Base-by-base conservation (phyloP, 2,797 vertebrate species). In the Myripristis murdjan region DNA sequence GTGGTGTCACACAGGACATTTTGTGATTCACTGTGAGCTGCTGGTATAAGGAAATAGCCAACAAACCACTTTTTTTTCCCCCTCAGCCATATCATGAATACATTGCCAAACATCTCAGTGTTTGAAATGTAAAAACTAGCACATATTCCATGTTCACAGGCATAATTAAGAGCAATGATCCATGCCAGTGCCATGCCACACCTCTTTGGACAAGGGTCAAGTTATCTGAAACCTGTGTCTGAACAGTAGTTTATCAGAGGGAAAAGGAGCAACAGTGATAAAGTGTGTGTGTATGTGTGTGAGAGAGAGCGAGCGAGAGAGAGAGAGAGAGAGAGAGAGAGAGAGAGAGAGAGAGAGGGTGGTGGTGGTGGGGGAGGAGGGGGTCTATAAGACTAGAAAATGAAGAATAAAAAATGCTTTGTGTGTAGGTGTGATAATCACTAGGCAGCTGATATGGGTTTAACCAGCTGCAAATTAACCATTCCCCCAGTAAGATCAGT, bases 371-470 rank as follows among this genome's bases (percentile, higher is more conserved):
- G 39, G 48, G 61, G 61, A 76, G 75, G 64, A 66, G 58, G n/a
- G n/a, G n/a, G n/a, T n/a, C n/a, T 6, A 76, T 23, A 60, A 60
- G 58, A 55, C 41, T 63, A 48, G 33, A 64, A 64, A 65, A 73
- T 47, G 46, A 77, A 82, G 68, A 82, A 70, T 75, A 56, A 55
- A 55, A 31, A 64, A 64, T 33, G 23, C 37, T 78, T 53, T 78
- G 70, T 74, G 81, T 58, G 82, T 63, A 79, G 73, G 78, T 85
- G 77, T 69, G 70, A 79, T 87, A 70, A 87, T 85, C 73, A 64
- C 76, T 53, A 60, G 65, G 82, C 72, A 83, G 75, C 85, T 81
- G 73, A 86, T 83, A 69, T 78, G 63, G 74, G 80, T 83, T 86
- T 88, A 82, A 74, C 62, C 39, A 55, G 60, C 60, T 82, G 70